phyloP scores from a whole-genome alignment of 2,797 vertebrate species.

The Helarctos malayanus region DNA sequence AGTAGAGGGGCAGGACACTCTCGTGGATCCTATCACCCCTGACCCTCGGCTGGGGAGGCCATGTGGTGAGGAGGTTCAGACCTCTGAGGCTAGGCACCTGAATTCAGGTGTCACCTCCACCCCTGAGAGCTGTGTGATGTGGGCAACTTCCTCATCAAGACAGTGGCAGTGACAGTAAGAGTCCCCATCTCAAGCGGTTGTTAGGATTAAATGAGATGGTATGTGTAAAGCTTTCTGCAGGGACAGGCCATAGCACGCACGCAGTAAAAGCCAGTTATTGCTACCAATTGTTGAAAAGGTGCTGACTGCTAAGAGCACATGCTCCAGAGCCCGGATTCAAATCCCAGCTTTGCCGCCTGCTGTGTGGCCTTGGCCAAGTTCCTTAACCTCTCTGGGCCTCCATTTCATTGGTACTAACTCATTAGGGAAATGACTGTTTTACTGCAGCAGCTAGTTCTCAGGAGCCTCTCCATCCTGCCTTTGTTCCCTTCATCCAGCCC shows the following conservation, averaged over 20 bases:
- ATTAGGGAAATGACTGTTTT: neutral
- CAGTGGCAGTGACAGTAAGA: neutral
- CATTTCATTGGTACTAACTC: neutral
- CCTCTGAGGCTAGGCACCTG: neutral
- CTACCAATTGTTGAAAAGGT: neutral
- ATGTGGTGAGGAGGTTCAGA: rapidly evolving
- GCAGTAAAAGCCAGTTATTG: neutral
- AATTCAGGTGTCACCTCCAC: neutral
- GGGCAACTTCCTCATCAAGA: neutral
- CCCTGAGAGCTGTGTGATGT: neutral
- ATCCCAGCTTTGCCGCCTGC: neutral
- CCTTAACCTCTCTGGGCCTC: slow-evolving; percentile 19
- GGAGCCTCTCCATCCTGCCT: neutral
- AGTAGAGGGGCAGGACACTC: too few species aligned
- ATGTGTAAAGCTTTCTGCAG: neutral
- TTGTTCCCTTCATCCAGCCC: neutral
- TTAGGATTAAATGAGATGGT: neutral
- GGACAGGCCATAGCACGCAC: neutral
- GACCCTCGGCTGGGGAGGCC: neutral
- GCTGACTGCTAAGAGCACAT: neutral
- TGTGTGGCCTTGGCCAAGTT: neutral
- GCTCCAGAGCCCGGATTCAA: neutral
- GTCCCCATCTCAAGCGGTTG: neutral
- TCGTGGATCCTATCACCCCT: neutral
- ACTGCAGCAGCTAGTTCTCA: neutral